phyloP scores from a whole-genome alignment of 23 tunicate species.

The Oikopleura albicans region DNA sequence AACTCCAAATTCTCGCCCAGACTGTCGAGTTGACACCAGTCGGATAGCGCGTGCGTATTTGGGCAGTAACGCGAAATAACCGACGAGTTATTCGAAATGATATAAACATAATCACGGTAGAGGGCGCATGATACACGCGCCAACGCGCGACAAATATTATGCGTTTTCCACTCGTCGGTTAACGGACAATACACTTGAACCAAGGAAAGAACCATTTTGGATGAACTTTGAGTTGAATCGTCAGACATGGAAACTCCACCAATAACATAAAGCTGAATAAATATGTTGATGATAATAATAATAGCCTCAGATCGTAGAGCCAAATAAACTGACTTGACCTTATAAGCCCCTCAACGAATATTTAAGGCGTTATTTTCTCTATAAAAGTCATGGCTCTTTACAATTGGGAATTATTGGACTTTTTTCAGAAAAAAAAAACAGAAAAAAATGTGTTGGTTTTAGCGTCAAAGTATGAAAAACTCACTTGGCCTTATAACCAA shows the following conservation, averaged over 20 bases:
- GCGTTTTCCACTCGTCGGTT: conserved; percentile 37
- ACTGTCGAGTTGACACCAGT: conserved; percentile 44
- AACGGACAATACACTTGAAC: conserved; percentile 1
- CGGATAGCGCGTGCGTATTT: conserved; percentile 30
- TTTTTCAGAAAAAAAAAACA: too few species aligned
- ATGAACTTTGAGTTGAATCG: not conserved
- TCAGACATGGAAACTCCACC: conserved; percentile 77
- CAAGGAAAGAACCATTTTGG: not conserved
- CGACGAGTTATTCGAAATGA: conserved; percentile 66
- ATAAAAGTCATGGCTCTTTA: too few species aligned
- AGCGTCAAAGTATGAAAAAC: too few species aligned
- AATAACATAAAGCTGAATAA: conserved; percentile 52
- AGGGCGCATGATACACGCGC: conserved; percentile 67
- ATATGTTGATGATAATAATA: too few species aligned
- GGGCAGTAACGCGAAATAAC: conserved; percentile 64
- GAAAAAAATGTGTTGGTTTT: too few species aligned
- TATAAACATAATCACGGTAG: conserved; percentile 54
- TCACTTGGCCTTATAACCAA: too few species aligned
- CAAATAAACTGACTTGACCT: too few species aligned
- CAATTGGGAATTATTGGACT: too few species aligned
- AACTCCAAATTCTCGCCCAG: conserved; percentile 42
- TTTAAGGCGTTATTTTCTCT: too few species aligned
- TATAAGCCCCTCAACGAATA: too few species aligned
- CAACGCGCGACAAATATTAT: conserved; percentile 54
- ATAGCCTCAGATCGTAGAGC: too few species aligned